phyloP scores from a whole-genome alignment of 2,113 vertebrate species.

The Burhinus bistriatus region DNA sequence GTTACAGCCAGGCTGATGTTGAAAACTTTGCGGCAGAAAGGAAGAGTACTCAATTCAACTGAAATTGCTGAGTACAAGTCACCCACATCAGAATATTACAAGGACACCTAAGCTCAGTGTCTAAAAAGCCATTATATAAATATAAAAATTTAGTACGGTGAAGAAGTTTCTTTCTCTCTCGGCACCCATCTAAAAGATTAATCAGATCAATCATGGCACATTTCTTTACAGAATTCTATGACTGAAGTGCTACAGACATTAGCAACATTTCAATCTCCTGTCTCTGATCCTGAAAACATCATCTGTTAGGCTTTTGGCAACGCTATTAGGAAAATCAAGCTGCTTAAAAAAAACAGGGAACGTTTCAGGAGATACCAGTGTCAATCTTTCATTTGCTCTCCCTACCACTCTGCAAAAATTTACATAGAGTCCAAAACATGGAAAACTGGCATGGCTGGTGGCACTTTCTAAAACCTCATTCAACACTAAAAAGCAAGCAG shows the following conservation, averaged over 20 bases:
- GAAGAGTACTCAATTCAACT: background rate
- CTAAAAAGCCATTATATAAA: conserved; percentile 29
- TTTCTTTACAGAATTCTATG: conserved; percentile 59
- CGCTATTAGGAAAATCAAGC: background rate
- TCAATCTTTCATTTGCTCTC: conserved; percentile 29
- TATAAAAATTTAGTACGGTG: background rate
- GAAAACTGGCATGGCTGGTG: conserved; percentile 9
- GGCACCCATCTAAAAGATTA: conserved; percentile 48
- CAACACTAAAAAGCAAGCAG: background rate
- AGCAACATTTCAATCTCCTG: conserved; percentile 56
- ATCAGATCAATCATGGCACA: conserved; percentile 40
- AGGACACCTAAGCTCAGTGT: background rate
- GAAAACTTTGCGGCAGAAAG: background rate
- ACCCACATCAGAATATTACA: background rate
- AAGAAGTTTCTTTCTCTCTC: conserved; percentile 14
- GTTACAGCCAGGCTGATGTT: background rate
- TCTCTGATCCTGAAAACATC: conserved; percentile 59
- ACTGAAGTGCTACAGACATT: conserved; percentile 58
- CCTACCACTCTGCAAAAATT: conserved; percentile 26
- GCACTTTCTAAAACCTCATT: conserved; percentile 14
- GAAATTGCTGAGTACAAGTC: background rate
- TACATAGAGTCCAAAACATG: conserved; percentile 16
- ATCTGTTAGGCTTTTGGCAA: conserved; percentile 44
- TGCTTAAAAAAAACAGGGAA: background rate
- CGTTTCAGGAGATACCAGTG: conserved; percentile 35